Conservation (phyloP, 1,140 invertebrate genomes). For the Penaeus chinensis region DNA sequence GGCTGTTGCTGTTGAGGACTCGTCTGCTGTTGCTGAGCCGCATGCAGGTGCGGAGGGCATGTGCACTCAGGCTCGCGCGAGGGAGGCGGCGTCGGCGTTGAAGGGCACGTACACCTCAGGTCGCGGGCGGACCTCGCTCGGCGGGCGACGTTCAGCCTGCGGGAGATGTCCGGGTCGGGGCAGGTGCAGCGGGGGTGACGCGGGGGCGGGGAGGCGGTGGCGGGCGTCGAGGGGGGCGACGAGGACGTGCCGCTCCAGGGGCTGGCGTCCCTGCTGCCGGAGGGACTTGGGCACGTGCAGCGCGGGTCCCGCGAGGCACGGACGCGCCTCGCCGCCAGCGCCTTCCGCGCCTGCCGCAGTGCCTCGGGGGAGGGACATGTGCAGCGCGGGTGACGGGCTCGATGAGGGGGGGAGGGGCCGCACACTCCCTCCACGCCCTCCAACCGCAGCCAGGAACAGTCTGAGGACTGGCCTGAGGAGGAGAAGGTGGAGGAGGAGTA, state of each 20-base stretch:
- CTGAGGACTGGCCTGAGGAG: constrained; percentile 54
- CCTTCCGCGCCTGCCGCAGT: constrained; percentile 42
- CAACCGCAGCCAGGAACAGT: constrained; percentile 51
- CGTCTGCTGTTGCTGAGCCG: too few species aligned
- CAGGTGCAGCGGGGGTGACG: constrained; percentile 55
- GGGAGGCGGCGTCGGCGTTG: constrained; percentile 29
- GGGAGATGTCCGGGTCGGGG: constrained; percentile 35
- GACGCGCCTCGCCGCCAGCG: constrained; percentile 47
- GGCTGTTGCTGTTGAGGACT: too few species aligned
- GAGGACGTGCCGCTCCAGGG: constrained; percentile 48
- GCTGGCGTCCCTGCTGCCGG: constrained; percentile 46
- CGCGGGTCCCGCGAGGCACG: constrained; percentile 36
- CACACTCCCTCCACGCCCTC: constrained; percentile 46
- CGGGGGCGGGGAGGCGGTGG: constrained; percentile 47
- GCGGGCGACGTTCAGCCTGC: constrained; percentile 3
- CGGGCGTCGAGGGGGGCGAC: constrained; percentile 48
- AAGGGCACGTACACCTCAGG: constrained; percentile 43
- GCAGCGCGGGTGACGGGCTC: constrained; percentile 42
- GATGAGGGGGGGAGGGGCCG: constrained; percentile 29
- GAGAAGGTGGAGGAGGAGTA: constrained; percentile 58
- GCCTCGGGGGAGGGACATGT: constrained; percentile 54
- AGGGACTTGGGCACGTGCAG: constrained; percentile 51
- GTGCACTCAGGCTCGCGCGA: constrained; percentile 38
- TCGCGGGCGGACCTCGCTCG: constrained; percentile 39
- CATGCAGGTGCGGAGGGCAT: constrained; percentile 31